A percentile compares a stretch with the other conserved stretches of the same genome.
Evolutionary conservation across 2,113 vertebrate genomes (phyloP).

Genomic region (Engraulis encrasicolus): DNA sequence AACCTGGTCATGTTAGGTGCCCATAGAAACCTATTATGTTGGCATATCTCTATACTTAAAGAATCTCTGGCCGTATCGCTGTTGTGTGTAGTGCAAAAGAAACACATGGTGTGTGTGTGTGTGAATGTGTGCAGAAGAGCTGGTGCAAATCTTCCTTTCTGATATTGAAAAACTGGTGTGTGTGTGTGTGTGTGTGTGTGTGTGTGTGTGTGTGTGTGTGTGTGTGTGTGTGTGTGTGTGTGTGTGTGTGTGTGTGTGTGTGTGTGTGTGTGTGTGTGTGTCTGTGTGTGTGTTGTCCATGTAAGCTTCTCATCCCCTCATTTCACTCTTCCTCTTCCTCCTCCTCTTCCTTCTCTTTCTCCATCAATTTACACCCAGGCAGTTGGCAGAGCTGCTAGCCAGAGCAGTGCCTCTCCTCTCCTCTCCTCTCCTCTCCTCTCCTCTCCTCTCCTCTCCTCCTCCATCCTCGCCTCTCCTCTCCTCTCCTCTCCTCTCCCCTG

Average conservation of each 20-base stretch:
- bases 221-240: too few species aligned
- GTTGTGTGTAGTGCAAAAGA: not conserved
- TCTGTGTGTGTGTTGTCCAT: not conserved
- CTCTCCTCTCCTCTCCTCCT: too few species aligned
- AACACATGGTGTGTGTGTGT: not conserved
- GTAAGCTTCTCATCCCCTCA: not conserved
- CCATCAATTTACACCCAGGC: not conserved
- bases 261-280: too few species aligned
- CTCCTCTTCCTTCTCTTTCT: not conserved
- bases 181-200: too few species aligned
- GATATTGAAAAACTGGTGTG: not conserved
- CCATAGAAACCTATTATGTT: too few species aligned
- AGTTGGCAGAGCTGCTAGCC: not conserved
- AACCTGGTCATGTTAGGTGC: too few species aligned
- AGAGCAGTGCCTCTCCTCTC: not conserved
- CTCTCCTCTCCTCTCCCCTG: too few species aligned
- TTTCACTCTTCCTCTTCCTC: not conserved
- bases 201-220: too few species aligned
- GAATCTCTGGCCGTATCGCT: not conserved
- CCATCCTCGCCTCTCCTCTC: too few species aligned
- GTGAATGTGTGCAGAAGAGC: not conserved
- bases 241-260: too few species aligned
- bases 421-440: too few species aligned
- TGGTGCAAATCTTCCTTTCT: not conserved
- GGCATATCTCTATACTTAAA: too few species aligned